Base-by-base conservation (phyloP, 1,140 invertebrate genomes). In the Saccostrea glomerata region DNA sequence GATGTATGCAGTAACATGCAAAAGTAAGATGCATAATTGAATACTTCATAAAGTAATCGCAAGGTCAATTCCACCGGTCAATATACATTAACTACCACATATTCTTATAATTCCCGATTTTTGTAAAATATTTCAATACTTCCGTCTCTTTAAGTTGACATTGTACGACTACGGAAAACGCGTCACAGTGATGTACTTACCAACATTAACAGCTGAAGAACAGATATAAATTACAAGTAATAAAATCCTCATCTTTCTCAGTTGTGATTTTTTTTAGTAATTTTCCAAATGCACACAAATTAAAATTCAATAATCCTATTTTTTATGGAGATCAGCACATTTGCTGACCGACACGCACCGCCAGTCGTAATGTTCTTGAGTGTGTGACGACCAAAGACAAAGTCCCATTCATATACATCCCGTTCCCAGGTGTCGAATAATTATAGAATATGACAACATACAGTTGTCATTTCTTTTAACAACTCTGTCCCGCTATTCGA, bases 401-500 rank as follows among this genome's bases (percentile, higher is more conserved):
- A 25, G 70, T 73, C 25, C 70, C 70, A 73, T 73, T 73, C 70
- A 73, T 73, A 73, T 73, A 73, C 25, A 23, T 36, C 30, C 70
- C 30, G 70, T 73, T 13, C 25, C 25, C 70, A 73, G 70, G 70
- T 73, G 70, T 73, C 70, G 70, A 73, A 73, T 73, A 73, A 73
- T 73, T 73, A 73, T 73, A 73, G 70, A 73, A 73, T 73, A 73
- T 73, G 70, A 73, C 70, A 73, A 73, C 70, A 73, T 36, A 73
- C 70, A 73, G 36, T 73, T 73, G 70, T 30, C 70, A 73, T 30
- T 73, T 23, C 70, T 23, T 73, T 15, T 73, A 73, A 30, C 70
- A 73, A 73, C 70, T 25, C 70, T 23, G 30, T 36, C 70, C 70
- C 25, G 25, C 13, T 13, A 73, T 73, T 25, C 23, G 25, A 23